A percentile compares a stretch with the other conserved stretches of the same genome.
These are phyloP conservation scores for Paramormyrops hopkinsi DNA, from an alignment of 2,797 vertebrate species.

Conservation along the genomic window DNA sequence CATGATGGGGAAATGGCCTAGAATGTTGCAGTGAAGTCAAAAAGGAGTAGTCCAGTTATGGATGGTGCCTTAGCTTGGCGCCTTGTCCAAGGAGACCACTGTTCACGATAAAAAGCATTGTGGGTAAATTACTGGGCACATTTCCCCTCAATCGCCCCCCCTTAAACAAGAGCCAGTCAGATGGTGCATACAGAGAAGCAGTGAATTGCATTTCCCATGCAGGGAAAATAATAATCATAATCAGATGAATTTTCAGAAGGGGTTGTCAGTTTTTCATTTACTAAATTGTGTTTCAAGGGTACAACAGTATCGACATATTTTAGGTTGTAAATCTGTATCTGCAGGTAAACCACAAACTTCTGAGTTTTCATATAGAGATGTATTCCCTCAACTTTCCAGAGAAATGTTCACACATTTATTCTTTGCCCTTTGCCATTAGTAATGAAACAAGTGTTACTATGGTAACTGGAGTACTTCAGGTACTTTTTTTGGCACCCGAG, in stretches of 20 bases:
- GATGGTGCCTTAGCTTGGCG: not conserved
- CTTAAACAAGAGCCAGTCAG: not conserved
- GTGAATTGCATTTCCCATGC: not conserved
- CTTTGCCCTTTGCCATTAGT: conserved; percentile 38
- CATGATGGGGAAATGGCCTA: not conserved
- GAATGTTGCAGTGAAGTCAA: not conserved
- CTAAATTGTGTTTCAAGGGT: not conserved
- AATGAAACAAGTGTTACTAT: conserved; percentile 45
- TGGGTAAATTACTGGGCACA: not conserved
- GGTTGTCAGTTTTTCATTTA: not conserved
- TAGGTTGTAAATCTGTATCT: not conserved
- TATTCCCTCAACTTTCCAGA: not conserved
- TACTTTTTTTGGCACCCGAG: conserved; percentile 37
- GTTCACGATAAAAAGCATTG: not conserved
- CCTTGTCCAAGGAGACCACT: not conserved
- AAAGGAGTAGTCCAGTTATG: not conserved
- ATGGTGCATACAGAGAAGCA: not conserved
- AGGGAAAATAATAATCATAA: not conserved
- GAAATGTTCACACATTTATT: conserved; percentile 11
- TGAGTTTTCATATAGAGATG: not conserved
- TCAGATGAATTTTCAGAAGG: not conserved
- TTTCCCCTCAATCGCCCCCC: not conserved
- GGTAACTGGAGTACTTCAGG: conserved; percentile 39
- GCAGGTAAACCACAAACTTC: not conserved
- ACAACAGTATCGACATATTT: not conserved